Base-by-base conservation (phyloP, 2,888 invertebrate genomes). In the Anagyrus pseudococci region DNA sequence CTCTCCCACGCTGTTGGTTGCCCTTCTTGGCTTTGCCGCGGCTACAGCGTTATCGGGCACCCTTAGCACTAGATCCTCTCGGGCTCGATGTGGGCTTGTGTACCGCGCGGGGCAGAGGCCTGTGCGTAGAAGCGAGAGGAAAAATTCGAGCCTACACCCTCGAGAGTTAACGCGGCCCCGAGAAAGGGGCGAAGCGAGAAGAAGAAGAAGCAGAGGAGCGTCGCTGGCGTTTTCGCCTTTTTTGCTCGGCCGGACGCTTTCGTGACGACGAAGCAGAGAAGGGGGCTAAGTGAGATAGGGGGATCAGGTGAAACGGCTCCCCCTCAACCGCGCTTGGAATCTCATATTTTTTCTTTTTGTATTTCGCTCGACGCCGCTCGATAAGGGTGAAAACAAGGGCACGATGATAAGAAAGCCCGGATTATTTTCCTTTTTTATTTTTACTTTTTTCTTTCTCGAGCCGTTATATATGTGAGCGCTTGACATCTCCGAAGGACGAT, bases 1-100 rank as follows among this genome's bases (percentile, higher is more conserved):
- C 50, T 40, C 47, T 33, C 19, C 23, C 25, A 3, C 69, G 62
- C 67, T 70, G 63, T 67, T 13, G 33, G 13, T 10, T 22, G 17
- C 29, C 47, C 22, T 29, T 15, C 17, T 41, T 56, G 23, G n/a
- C n/a, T n/a, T n/a, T n/a, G n/a, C n/a, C n/a, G n/a, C n/a, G n/a
- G n/a, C n/a, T n/a, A n/a, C n/a, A n/a, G n/a, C n/a, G n/a, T n/a
- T n/a, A n/a, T n/a, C n/a, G n/a, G n/a, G n/a, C n/a, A n/a, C n/a
- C n/a, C n/a, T n/a, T n/a, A n/a, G n/a, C n/a, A n/a, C n/a, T n/a
- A n/a, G n/a, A n/a, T n/a, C n/a, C n/a, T n/a, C n/a, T n/a, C n/a
- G n/a, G n/a, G n/a, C n/a, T n/a, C n/a, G n/a, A n/a, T n/a, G n/a
- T n/a, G n/a, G n/a, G n/a, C n/a, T n/a, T n/a, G n/a, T n/a, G n/a